phyloP scores from a whole-genome alignment of 1,140 invertebrate species.

The Belonocnema kinseyi region DNA sequence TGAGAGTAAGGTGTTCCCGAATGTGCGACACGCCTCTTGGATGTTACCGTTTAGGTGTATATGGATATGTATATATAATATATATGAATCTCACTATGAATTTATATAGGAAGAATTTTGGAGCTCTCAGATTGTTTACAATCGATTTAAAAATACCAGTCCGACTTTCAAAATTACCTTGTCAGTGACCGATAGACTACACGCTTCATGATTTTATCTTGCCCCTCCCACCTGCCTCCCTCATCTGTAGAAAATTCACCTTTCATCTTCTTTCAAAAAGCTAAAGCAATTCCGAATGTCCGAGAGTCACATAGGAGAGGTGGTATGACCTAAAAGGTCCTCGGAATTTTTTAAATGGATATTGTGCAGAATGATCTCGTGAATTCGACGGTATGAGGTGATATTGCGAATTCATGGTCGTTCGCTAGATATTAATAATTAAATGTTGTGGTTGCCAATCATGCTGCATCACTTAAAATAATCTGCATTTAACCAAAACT shows the following conservation, averaged over 20 bases:
- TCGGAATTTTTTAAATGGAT: too few relatives aligned
- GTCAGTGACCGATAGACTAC: slow-evolving; percentile 24
- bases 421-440: too few relatives aligned
- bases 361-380: too few relatives aligned
- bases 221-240: not conserved
- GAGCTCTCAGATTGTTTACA: slow-evolving; percentile 24
- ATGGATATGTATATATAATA: not conserved
- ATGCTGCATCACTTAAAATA: slow-evolving; percentile 4
- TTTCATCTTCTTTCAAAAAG: slow-evolving; percentile 19
- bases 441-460: not conserved
- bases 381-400: too few relatives aligned
- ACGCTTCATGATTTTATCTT: not conserved
- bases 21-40: not conserved
- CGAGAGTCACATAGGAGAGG: too few relatives aligned
- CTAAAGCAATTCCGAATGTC: not conserved
- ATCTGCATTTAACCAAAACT: too few relatives aligned
- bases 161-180: slow-evolving; percentile 23
- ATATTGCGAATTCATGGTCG: too few relatives aligned
- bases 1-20: not conserved
- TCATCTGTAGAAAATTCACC: not conserved
- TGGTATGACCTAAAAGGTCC: too few relatives aligned
- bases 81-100: not conserved
- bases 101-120: not conserved
- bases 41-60: not conserved
- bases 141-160: slow-evolving; percentile 18